These are phyloP conservation scores for Linnaemya tessellans DNA, from an alignment of 2,888 invertebrate species.

Conservation along the genomic window DNA sequence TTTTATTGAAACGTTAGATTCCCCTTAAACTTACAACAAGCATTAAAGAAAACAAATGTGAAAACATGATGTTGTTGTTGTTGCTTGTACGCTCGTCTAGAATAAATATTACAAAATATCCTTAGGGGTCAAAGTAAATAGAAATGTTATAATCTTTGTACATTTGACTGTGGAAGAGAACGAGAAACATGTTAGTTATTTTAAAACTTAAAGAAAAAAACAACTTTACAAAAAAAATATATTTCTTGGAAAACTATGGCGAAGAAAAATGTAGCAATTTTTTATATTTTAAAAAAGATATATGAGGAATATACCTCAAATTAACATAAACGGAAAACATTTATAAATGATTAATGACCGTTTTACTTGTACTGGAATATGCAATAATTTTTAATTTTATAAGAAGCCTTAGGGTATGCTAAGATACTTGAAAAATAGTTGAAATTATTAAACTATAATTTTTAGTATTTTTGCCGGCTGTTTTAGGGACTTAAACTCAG, in stretches of 20 bases:
- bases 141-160: constrained; percentile 57
- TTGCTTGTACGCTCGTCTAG: not conserved
- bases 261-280: too few relatives aligned
- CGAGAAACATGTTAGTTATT: not conserved
- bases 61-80: constrained; percentile 55
- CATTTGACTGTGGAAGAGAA: not conserved
- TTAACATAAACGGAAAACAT: constrained; percentile 65
- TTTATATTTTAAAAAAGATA: constrained; percentile 24
- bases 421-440: not conserved
- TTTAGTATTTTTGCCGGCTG: not conserved
- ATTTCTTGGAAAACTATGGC: constrained; percentile 37
- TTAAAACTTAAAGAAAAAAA: not conserved
- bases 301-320: constrained; percentile 12
- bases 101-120: constrained; percentile 45
- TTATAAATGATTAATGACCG: constrained; percentile 59
- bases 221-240: not conserved
- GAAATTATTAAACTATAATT: not conserved
- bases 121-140: constrained; percentile 48
- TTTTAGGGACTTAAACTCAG: too few relatives aligned
- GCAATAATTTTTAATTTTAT: not conserved
- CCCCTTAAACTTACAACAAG: constrained; percentile 58
- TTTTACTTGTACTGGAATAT: constrained; percentile 15
- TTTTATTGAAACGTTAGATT: constrained; percentile 73
- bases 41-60: constrained; percentile 65
- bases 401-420: not conserved